Base-by-base conservation (phyloP, 2,888 invertebrate species). In the Azorinus chamasolen region DNA sequence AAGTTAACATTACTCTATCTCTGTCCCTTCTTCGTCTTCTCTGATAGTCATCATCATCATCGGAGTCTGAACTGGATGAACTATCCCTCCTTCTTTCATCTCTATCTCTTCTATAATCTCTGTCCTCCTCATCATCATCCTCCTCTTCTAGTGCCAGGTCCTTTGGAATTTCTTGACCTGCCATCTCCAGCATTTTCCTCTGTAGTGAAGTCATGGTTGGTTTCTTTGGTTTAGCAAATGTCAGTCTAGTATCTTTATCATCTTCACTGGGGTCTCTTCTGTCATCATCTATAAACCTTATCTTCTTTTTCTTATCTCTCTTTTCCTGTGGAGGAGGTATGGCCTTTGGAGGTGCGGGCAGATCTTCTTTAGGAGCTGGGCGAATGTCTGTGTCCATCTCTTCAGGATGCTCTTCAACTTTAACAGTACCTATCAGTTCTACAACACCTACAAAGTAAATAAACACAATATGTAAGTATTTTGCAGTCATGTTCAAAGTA, bases 101-200 rank as follows among this genome's bases (percentile, higher is more conserved):
- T 18, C 69, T 55, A 18, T 71, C 63, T 18, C 69, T 61, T 5
- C 75, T 75, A 39, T 39, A 32, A 3, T 79, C 79, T n/a, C 64
- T 63, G 24, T 59, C 58, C 0, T 79, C 75, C 16, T 69, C 71
- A 14, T 79, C 80, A n/a, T 84, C 83, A 20, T 77, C 74, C 10
- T 48, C 68, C 5, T 57, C 71, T 6, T 57, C 79, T 10, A 72
- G 80, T n/a, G 72, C 71, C 3, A 76, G 79, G 27, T 77, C 73
- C n/a, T 83, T 70, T 24, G 97, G 97, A 22, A 97, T 96, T 89
- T 97, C 97, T 93, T 98, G 97, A 0, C 97, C 97, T 14, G 97
- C 96, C 89, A 97, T 95, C 70, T n/a, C 96, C 88, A 97, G 94
- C 97, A 97, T 97, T 85, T 96, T 95, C 87, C 97, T 96, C 90